Evolutionary conservation across 2,113 vertebrate species (phyloP).

Genomic region (Leptodactylus fuscus): DNA sequence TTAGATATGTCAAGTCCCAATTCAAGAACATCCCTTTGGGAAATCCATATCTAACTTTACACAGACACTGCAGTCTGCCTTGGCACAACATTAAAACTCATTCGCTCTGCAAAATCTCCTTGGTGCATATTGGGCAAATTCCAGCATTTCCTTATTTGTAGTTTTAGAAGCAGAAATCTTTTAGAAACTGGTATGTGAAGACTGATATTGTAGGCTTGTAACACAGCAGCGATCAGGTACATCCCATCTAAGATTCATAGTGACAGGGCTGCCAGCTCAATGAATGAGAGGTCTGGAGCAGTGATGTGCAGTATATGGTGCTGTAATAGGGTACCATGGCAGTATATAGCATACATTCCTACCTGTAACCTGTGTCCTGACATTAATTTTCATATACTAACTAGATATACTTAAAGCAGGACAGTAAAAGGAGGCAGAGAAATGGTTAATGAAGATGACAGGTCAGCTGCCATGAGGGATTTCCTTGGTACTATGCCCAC

Average conservation of each 20-base stretch:
- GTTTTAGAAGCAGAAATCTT: background rate
- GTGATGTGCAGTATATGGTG: background rate
- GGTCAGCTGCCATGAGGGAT: constrained; percentile 5
- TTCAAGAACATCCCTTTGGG: background rate
- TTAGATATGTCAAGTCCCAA: background rate
- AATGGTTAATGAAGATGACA: background rate
- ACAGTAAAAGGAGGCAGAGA: background rate
- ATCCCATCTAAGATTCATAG: background rate
- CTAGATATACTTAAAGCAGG: background rate
- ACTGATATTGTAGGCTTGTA: background rate
- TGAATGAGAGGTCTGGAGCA: background rate
- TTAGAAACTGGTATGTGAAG: background rate
- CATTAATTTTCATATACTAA: too few relatives aligned
- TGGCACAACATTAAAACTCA: constrained; percentile 41
- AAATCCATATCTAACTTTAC: constrained; percentile 11
- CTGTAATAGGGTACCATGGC: background rate
- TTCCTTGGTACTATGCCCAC: constrained; percentile 6
- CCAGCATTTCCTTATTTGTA: constrained; percentile 31
- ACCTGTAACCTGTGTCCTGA: background rate
- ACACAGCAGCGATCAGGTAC: background rate
- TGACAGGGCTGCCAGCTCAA: background rate
- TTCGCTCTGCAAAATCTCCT: constrained; percentile 41
- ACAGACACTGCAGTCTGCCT: constrained; percentile 35
- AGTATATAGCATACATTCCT: background rate
- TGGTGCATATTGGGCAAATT: constrained; percentile 49